Evolutionary conservation across 1,140 invertebrate genomes (phyloP), one percentile per base, ranked within the genome.

Genomic region (Cardiocondyla obscurior): DNA sequence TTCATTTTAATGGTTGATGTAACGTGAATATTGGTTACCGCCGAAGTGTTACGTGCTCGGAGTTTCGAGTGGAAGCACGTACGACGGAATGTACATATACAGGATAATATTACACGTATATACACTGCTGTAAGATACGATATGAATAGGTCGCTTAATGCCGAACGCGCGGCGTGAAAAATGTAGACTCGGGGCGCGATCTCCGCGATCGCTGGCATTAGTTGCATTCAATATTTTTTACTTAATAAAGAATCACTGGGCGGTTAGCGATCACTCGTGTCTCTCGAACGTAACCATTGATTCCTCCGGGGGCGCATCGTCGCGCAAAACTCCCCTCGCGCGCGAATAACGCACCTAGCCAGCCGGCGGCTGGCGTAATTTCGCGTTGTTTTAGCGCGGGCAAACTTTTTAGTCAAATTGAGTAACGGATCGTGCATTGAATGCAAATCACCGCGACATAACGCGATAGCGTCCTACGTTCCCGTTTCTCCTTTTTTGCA

Each of bases 1-100:
- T 90, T 90, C 89, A 88, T 91, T 91, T 90, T 90, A 90, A 90
- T 91, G 90, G 85, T 86, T 91, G 90, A 91, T 87, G 86, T 90
- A 89, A 87, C 89, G 82, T 57, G 73, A 84, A 76, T 90, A 90
- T 90, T 87, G 90, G 90, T 90, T 91, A 89, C 89, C 84, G 64
- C 65, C 83, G 81, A 84, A 84, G 83, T 70, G 74, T 69, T 90
- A 90, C 90, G 90, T 91, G 90, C 70, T 25, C 44, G 12, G 89
- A 87, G 87, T 91, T 16, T 65, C 73, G 53, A 44, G 33, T 42
- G 49, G 36, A 39, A 49, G 72, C 86, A 85, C 77, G 83, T 51
- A 81, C 76, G n/a, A 10, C 16, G 49, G 53, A 77, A 87, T 72
- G 65, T 72, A 79, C 65, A 58, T 69, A 69, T 46, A 69, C 46